Evolutionary conservation across 2,888 invertebrate species (phyloP), one percentile per base, ranked within the genome.

Genomic region (Mycalesis mineus): DNA sequence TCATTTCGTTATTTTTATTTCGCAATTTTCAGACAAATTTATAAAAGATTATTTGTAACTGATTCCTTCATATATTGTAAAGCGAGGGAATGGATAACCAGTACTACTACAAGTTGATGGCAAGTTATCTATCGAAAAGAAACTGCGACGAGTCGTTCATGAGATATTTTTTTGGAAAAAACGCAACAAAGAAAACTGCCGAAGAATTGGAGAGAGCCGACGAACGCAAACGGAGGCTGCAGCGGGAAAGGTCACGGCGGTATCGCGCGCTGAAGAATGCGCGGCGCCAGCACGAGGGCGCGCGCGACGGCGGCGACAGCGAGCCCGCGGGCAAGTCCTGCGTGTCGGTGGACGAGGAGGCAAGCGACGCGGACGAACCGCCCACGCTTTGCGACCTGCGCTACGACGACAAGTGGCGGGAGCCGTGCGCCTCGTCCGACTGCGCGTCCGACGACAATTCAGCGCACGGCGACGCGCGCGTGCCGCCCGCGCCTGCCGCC

Each of bases 61-160:
- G 45, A 14, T 49, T 28, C 39, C 6, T n/a, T 5, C 9, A 39
- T 28, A 37, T 13, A n/a, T 11, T 5, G 22, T 22, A 36, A 36
- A 36, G 8, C 22, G 15, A 28, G 22, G 39, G 15, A 42, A 89
- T 89, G 88, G 88, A 88, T 68, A 88, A 86, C 69, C 88, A 89
- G 68, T 88, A 89, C 67, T 89, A 89, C 65, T 88, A 88, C 66
- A 88, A 89, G 66, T 65, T 88, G 54, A 89, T 89, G 89, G 88
- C 88, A 15, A 89, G 82, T 66, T 89, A 89, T 68, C 69, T 89
- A 45, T 88, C 89, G 15, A 89, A 89, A 77, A 76, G 87, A 49
- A 88, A 88, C 73, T 89, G 88, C 69, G 88, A 88, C 74, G 88
- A 89, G 73, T 89, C 88, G 54, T 88, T 88, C 68, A 88, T 89